Percentiles rank a stretch among this genome's conserved stretches.
phyloP scores from a whole-genome alignment of 1,140 invertebrate species.

The Drosophila suzukii region DNA sequence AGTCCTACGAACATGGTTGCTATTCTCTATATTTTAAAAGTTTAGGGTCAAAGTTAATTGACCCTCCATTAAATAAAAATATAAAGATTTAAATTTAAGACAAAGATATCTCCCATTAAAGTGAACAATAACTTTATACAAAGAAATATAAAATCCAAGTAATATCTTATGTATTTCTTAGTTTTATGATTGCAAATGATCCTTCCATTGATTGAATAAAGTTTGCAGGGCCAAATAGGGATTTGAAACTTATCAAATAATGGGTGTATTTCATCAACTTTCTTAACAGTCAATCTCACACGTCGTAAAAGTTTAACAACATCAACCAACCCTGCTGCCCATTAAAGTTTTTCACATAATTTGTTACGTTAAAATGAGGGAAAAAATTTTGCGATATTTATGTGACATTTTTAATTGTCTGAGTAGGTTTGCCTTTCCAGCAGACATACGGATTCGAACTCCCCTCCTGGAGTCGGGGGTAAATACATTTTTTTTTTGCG shows the following conservation, averaged over 20 bases:
- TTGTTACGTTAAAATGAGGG: slow-evolving; percentile 59
- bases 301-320: slow-evolving; percentile 70
- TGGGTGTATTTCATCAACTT: slow-evolving; percentile 1
- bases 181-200: slow-evolving; percentile 29
- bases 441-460: slow-evolving; percentile 10
- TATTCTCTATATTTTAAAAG: not conserved
- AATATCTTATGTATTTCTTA: not conserved
- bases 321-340: slow-evolving; percentile 25
- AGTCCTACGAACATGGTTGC: no score
- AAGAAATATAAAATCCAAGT: not conserved
- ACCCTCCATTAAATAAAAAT: not conserved
- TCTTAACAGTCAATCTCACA: slow-evolving; percentile 53
- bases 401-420: slow-evolving; percentile 75
- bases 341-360: slow-evolving; percentile 77
- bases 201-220: slow-evolving; percentile 6
- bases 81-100: not conserved
- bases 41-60: not conserved
- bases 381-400: slow-evolving; percentile 69
- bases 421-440: slow-evolving; percentile 61
- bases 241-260: slow-evolving; percentile 7
- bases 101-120: not conserved
- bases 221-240: not conserved
- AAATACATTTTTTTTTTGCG: slow-evolving; percentile 28
- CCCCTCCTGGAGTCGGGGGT: slow-evolving; percentile 13
- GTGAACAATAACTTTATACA: not conserved